Base-by-base conservation (phyloP, 2,888 invertebrate genomes). In the Bombylius major region DNA sequence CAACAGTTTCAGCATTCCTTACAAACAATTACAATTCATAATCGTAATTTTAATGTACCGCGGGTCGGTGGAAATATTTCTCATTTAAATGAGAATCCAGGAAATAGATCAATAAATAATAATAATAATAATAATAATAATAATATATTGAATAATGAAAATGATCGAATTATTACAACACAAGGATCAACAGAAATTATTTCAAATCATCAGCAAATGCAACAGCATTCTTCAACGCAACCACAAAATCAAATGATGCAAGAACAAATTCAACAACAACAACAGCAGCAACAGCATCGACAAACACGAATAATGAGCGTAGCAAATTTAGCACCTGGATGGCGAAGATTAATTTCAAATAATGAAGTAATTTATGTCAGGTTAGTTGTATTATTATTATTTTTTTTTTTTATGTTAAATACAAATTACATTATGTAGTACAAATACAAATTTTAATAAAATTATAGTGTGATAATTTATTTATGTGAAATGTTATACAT, bases 341-440 rank as follows among this genome's bases (percentile, higher is more conserved):
- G 89, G 89, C 86, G 84, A 72, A 79, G 89, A 69, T 77, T 84
- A 64, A 76, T 81, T 65, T 81, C 81, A 69, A 83, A 84, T 72
- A 84, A 84, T 65, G 79, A 81, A 72, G 79, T 88, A 72, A 80
- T 86, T 68, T 89, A 89, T 75, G 81, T 86, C 74, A 88, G 87
- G 88, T 87, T 70, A 77, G 76, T 72, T 56, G 8, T 36, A 36
- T 8, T 8, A 36, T 36, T n/a, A n/a, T n/a, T n/a, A n/a, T n/a
- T n/a, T n/a, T n/a, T n/a, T n/a, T n/a, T 7, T 36, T 36, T 7
- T 8, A 36, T 36, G 4, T 36, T 23, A 8, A 8, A 36, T 34
- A 34, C 34, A 36, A 7, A 36, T 8, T 7, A 7, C 5, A 36
- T 34, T 36, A 36, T 36, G 8, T 36, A 36, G 34, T 7, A 36